Conservation (phyloP, 1,140 invertebrate genomes). For the Lordiphosa collinella region DNA sequence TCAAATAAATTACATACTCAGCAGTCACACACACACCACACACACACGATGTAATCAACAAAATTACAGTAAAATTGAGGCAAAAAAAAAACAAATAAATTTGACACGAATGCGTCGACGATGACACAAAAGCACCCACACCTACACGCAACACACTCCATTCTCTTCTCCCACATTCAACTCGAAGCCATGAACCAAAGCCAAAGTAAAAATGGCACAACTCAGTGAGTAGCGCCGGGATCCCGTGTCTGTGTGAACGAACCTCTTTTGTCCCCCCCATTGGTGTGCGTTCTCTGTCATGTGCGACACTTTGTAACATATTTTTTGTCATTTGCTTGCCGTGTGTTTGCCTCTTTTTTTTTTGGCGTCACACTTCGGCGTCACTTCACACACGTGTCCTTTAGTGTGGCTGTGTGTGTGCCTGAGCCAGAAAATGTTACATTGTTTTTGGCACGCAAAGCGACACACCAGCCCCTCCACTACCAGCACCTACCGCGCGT, state of each 20-base stretch:
- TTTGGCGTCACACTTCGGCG: conserved; percentile 60
- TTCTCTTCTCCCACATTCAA: conserved; percentile 7
- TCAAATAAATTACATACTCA: conserved; percentile 70
- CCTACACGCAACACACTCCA: background rate
- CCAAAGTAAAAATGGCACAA: conserved; percentile 64
- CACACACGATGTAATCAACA: conserved; percentile 61
- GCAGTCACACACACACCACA: conserved; percentile 18
- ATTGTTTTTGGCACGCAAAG: conserved; percentile 68
- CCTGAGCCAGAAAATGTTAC: conserved; percentile 29
- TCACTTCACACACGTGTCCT: conserved; percentile 4
- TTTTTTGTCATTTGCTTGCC: conserved; percentile 38
- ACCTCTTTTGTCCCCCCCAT: background rate
- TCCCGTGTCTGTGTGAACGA: too few relatives aligned
- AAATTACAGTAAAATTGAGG: conserved; percentile 74
- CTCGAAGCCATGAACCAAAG: conserved; percentile 11
- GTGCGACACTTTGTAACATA: conserved; percentile 77
- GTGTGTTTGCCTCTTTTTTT: conserved; percentile 62
- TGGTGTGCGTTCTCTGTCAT: conserved; percentile 27
- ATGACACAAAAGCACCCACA: conserved; percentile 57
- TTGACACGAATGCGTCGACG: conserved; percentile 73
- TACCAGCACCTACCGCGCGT: conserved; percentile 13
- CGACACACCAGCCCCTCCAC: conserved; percentile 26
- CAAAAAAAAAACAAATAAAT: conserved; percentile 50
- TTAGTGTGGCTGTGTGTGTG: conserved; percentile 13
- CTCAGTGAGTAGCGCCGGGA: conserved; percentile 6